These are phyloP conservation scores for Stenodema calcarata DNA, from an alignment of 2,888 invertebrate genomes.

Conservation along the genomic window DNA sequence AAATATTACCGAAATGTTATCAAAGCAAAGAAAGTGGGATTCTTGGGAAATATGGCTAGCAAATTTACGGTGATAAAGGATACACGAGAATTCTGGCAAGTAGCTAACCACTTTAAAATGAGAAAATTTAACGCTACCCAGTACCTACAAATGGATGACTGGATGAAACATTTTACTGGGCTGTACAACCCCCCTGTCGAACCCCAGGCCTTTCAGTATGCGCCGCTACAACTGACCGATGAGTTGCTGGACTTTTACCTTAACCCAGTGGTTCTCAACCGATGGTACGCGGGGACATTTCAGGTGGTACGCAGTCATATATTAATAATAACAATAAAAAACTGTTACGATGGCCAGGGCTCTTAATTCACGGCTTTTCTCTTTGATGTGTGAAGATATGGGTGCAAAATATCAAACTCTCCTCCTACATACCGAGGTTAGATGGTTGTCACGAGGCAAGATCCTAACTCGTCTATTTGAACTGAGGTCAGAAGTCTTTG, in stretches of 20 bases:
- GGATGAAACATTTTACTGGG: neutral
- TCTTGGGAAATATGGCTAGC: neutral
- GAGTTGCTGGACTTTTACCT: neutral
- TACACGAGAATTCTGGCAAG: slow-evolving; percentile 11
- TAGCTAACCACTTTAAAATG: neutral
- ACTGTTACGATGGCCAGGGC: too few species aligned
- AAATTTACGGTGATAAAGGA: neutral
- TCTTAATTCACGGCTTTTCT: too few species aligned
- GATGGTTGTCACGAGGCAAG: too few species aligned
- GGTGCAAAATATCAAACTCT: too few species aligned
- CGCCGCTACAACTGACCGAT: neutral
- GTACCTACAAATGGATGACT: neutral
- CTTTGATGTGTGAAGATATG: too few species aligned
- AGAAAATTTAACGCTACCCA: neutral
- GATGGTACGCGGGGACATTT: too few species aligned
- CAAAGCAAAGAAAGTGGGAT: neutral
- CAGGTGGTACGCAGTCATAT: too few species aligned
- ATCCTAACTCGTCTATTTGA: too few species aligned
- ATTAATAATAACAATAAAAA: too few species aligned
- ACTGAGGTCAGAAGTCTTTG: too few species aligned
- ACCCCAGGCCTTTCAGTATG: neutral
- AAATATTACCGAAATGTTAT: neutral
- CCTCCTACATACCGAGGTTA: too few species aligned
- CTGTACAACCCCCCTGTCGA: neutral
- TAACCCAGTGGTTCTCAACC: too few species aligned